A percentile compares a stretch with the other conserved stretches of the same genome.
These are phyloP conservation scores for Mechanitis messenoides DNA, from an alignment of 2,888 invertebrate genomes.

Conservation along the genomic window DNA sequence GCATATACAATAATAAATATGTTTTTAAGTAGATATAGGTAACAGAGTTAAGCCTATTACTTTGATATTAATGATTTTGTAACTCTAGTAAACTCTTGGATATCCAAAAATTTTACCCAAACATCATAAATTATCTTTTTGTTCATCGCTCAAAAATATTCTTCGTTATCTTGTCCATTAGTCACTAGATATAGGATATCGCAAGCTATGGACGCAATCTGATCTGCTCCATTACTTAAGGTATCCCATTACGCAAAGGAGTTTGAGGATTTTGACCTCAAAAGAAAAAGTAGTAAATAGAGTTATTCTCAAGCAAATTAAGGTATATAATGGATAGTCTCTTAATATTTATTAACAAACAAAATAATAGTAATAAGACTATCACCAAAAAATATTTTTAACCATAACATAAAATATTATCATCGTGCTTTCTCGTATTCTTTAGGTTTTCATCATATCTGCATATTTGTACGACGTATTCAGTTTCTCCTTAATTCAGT, in stretches of 20 bases:
- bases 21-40: too few species aligned
- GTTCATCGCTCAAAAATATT: conserved; percentile 11
- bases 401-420: neutral
- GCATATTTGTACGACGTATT: neutral
- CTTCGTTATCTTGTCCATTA: conserved; percentile 42
- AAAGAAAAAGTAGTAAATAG: conserved; percentile 5
- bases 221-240: conserved; percentile 46
- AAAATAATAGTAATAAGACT: too few species aligned
- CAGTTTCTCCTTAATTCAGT: conserved; percentile 23
- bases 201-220: conserved; percentile 24
- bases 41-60: too few species aligned
- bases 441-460: neutral
- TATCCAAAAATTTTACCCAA: too few species aligned
- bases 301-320: neutral
- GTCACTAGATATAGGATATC: conserved; percentile 42
- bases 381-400: too few species aligned
- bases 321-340: too few species aligned
- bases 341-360: too few species aligned
- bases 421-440: neutral
- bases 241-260: conserved; percentile 43
- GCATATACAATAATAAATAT: too few species aligned
- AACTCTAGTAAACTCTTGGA: too few species aligned
- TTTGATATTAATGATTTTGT: too few species aligned
- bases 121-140: too few species aligned
- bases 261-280: conserved; percentile 7